Conservation (phyloP, 1,140 invertebrate genomes). For the Drosophila carrolli region DNA sequence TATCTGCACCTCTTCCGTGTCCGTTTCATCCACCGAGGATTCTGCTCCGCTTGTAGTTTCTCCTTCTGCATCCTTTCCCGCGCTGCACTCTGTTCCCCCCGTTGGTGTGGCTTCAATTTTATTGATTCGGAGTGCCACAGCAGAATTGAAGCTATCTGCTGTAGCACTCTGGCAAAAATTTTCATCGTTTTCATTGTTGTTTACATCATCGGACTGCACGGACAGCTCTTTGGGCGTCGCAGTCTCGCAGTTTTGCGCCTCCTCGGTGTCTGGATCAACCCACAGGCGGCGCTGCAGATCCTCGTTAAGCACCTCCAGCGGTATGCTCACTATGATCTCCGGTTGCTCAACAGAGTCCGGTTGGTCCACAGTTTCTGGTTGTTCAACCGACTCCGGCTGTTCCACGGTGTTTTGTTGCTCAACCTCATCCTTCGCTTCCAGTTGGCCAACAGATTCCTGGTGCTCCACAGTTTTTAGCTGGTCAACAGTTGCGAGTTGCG, state of each 20-base stretch:
- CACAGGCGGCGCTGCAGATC: constrained; percentile 56
- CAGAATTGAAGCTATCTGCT: constrained; percentile 81
- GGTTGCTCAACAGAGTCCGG: not conserved
- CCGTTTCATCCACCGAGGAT: not conserved
- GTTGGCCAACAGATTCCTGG: not conserved
- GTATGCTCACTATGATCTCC: constrained; percentile 68
- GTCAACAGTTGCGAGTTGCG: constrained; percentile 1
- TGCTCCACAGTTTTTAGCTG: not conserved
- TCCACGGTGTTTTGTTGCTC: not conserved
- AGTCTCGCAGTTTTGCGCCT: not conserved
- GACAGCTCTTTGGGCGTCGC: constrained; percentile 17
- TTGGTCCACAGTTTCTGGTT: not conserved
- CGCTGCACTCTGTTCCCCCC: constrained; percentile 4
- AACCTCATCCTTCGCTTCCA: constrained; percentile 2
- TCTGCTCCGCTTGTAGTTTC: no score
- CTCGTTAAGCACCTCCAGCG: constrained; percentile 50
- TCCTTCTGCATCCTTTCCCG: no score
- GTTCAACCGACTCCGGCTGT: not conserved
- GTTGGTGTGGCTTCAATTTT: constrained; percentile 64
- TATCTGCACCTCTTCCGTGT: constrained; percentile 3
- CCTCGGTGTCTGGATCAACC: constrained; percentile 3
- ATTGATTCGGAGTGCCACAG: constrained; percentile 63
- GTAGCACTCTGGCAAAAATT: constrained; percentile 79
- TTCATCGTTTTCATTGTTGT: constrained; percentile 70
- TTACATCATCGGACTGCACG: constrained; percentile 49